Percentiles rank a stretch among this genome's conserved stretches.
phyloP scores from a whole-genome alignment of 1,140 invertebrate genomes.

The Thrips palmi region DNA sequence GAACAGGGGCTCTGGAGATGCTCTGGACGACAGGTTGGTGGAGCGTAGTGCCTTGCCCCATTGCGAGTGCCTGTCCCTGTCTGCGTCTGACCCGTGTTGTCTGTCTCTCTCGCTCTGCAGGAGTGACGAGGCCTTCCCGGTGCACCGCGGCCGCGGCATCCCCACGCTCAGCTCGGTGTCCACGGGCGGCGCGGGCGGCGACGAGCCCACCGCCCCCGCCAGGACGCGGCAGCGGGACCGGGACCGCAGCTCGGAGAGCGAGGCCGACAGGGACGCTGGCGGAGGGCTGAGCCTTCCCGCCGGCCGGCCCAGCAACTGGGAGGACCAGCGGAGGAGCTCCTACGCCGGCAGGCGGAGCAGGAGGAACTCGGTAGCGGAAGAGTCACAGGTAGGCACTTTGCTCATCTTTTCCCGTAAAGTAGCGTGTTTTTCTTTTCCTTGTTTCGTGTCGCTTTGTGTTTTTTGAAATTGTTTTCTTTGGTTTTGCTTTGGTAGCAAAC shows the following conservation, averaged over 20 bases:
- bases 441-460: too few species aligned
- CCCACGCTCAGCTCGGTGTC: conserved; percentile 54
- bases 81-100: conserved; percentile 15
- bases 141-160: conserved; percentile 55
- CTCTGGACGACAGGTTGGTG: too few species aligned
- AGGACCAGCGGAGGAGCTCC: conserved; percentile 42
- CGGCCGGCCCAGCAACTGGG: conserved; percentile 68
- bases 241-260: conserved; percentile 39
- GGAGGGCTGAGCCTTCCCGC: conserved; percentile 38
- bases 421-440: too few species aligned
- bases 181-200: too few species aligned
- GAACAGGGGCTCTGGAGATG: too few species aligned
- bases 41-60: too few species aligned
- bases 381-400: conserved; percentile 36
- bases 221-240: conserved; percentile 33
- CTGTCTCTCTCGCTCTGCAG: conserved; percentile 12
- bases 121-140: conserved; percentile 52
- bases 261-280: conserved; percentile 41
- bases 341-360: conserved; percentile 64
- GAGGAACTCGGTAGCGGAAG: conserved; percentile 66
- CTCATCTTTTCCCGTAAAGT: too few species aligned
- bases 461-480: too few species aligned
- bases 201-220: conserved; percentile 24
- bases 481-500: too few species aligned
- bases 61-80: conserved; percentile 19